These are phyloP conservation scores for Andrena flavipes DNA, from an alignment of 2,888 invertebrate genomes.

Conservation along the genomic window DNA sequence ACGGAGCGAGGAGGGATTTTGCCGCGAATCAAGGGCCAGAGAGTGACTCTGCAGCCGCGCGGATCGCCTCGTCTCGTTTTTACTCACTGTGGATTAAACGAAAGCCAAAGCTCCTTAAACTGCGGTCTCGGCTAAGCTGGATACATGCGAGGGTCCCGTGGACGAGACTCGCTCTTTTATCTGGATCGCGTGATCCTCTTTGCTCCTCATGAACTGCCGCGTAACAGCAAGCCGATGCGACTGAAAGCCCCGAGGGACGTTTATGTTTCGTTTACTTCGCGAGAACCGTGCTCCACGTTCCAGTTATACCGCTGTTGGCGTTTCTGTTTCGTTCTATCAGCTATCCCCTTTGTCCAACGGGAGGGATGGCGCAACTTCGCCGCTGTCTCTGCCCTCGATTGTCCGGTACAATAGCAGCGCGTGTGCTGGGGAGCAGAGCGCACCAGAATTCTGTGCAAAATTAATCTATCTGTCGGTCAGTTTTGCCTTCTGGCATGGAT, in stretches of 20 bases:
- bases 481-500: background rate
- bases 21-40: slow-evolving; percentile 67
- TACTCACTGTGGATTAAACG: slow-evolving; percentile 82
- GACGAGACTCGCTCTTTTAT: slow-evolving; percentile 79
- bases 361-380: background rate
- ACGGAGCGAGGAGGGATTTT: slow-evolving; percentile 66
- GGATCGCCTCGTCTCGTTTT: slow-evolving; percentile 76
- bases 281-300: slow-evolving; percentile 20
- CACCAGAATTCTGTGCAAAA: background rate
- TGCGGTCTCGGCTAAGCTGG: slow-evolving; percentile 84
- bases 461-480: background rate
- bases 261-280: slow-evolving; percentile 61
- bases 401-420: background rate
- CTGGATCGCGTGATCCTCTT: slow-evolving; percentile 82
- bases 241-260: slow-evolving; percentile 53
- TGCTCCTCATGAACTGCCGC: slow-evolving; percentile 70
- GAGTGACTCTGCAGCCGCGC: slow-evolving; percentile 64
- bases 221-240: slow-evolving; percentile 65
- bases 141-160: slow-evolving; percentile 82
- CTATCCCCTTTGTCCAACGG: background rate
- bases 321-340: slow-evolving; percentile 17
- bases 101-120: slow-evolving; percentile 85
- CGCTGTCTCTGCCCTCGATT: background rate
- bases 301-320: background rate
- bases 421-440: background rate